Conservation (phyloP, 2,113 vertebrate genomes). For the Ochotona curzoniae region DNA sequence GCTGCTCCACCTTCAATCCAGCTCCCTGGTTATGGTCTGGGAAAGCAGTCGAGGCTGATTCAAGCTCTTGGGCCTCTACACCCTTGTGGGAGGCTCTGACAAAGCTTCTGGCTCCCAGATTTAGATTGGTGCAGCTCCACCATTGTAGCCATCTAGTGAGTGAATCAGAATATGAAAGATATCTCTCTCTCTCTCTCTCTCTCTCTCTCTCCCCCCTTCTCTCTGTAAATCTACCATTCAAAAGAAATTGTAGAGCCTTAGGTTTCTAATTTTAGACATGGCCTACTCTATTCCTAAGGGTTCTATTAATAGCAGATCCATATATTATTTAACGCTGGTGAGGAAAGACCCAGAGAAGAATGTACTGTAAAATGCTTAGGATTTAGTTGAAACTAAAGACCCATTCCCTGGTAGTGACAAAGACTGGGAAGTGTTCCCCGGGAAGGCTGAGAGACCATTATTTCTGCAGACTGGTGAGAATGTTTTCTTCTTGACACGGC, state of each 20-base stretch:
- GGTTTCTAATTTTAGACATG: not conserved
- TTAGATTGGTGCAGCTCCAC: no score
- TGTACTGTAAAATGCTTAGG: not conserved
- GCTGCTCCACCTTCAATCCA: no score
- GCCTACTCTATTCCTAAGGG: not conserved
- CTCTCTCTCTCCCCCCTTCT: no score
- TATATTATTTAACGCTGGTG: not conserved
- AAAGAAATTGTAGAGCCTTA: not conserved
- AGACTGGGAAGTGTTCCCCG: not conserved
- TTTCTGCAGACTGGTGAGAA: not conserved
- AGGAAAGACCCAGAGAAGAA: not conserved
- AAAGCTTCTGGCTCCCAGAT: no score
- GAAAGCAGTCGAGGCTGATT: no score
- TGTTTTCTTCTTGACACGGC: not conserved
- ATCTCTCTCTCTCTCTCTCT: no score
- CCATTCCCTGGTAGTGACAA: not conserved
- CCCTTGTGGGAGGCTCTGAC: no score
- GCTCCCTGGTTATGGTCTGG: no score
- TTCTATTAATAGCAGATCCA: not conserved
- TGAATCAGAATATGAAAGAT: no score
- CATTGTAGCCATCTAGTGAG: no score
- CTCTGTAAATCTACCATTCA: no score
- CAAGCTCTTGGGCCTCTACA: no score
- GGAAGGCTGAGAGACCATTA: not conserved
- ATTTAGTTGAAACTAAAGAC: slow-evolving; percentile 6